Conservation (phyloP, 2,113 vertebrate genomes). For the Perca fluviatilis region DNA sequence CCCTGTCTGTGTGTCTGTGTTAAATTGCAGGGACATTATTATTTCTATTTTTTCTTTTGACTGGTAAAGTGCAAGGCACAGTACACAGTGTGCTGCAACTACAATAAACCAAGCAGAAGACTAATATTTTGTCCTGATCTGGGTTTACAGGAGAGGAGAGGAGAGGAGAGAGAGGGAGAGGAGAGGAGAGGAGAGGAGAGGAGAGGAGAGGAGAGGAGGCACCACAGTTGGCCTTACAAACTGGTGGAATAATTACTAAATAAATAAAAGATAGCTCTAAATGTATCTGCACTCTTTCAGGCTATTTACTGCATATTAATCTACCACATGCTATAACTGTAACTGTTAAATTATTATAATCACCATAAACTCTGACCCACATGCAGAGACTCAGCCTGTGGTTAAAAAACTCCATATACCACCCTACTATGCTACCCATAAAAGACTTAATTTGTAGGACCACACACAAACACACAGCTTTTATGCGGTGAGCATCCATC, state of each 20-base stretch:
- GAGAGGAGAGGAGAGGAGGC: not conserved
- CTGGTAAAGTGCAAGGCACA: not conserved
- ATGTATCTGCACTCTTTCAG: constrained; percentile 6
- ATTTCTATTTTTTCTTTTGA: constrained; percentile 4
- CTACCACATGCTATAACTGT: constrained; percentile 23
- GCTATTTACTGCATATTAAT: constrained; percentile 45
- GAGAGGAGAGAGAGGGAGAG: not conserved
- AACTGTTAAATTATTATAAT: constrained; percentile 33
- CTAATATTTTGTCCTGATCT: not conserved
- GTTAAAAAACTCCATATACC: constrained; percentile 26
- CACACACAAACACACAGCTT: constrained; percentile 35
- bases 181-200: not conserved
- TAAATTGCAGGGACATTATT: constrained; percentile 38
- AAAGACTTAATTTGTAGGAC: constrained; percentile 35
- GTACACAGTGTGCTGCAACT: not conserved
- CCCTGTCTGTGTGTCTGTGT: not conserved
- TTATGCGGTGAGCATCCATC: constrained; percentile 48
- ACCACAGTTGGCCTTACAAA: constrained; percentile 8
- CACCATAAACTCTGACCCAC: constrained; percentile 36
- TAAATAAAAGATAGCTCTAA: constrained; percentile 36
- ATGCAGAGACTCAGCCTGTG: constrained; percentile 30
- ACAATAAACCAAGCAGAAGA: not conserved
- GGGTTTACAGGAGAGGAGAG: not conserved
- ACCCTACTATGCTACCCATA: constrained; percentile 13
- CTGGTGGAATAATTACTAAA: constrained; percentile 28